A percentile compares a stretch with the other conserved stretches of the same genome.
Conservation (phyloP, 64 coral and sea anemone genomes). For the Stylophora pistillata region DNA sequence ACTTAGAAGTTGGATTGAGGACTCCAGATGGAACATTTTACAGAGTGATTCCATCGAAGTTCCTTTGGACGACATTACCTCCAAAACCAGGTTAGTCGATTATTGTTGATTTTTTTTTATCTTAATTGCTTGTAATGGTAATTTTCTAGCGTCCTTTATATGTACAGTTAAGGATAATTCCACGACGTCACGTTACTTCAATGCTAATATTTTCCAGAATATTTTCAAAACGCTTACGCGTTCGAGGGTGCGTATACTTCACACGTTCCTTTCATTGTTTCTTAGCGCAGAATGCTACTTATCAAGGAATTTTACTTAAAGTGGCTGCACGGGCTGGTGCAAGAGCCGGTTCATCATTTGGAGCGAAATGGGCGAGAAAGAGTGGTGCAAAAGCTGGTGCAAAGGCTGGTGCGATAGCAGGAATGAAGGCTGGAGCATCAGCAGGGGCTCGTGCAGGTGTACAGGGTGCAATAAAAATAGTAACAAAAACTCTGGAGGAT, state of each 20-base stretch:
- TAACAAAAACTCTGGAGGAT: conserved; percentile 6
- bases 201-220: too few relatives aligned
- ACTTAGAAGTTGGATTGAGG: conserved; percentile 20
- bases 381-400: conserved; percentile 44
- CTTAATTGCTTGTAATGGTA: too few relatives aligned
- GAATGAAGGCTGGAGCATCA: conserved; percentile 40
- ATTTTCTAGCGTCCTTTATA: too few relatives aligned
- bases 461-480: conserved; percentile 12
- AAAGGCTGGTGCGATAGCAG: conserved; percentile 64
- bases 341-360: conserved; percentile 10
- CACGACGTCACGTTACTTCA: too few relatives aligned
- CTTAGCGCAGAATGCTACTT: background rate
- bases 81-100: too few relatives aligned
- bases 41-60: conserved; percentile 56
- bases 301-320: background rate
- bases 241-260: too few relatives aligned
- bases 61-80: conserved; percentile 52
- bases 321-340: conserved; percentile 25
- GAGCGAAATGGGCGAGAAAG: background rate
- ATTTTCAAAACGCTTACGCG: too few relatives aligned
- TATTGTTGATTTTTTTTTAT: too few relatives aligned
- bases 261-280: background rate
- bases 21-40: conserved; percentile 39
- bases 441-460: conserved; percentile 36
- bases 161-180: too few relatives aligned